Conservation (phyloP, 2,113 vertebrate genomes). For the Ictidomys tridecemlineatus region DNA sequence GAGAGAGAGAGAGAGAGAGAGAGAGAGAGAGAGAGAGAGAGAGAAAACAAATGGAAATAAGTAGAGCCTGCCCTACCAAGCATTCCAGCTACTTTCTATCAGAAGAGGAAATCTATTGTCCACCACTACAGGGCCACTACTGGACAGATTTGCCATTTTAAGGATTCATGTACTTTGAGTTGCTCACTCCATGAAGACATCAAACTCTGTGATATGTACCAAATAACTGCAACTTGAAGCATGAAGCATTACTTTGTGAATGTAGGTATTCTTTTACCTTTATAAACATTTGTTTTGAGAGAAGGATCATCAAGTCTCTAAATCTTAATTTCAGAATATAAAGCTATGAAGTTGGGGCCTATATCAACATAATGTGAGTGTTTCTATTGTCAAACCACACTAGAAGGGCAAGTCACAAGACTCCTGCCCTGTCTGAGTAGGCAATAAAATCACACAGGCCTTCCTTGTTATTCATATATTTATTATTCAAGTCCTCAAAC, state of each 20-base stretch:
- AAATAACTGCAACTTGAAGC: slow-evolving; percentile 1
- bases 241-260: not conserved
- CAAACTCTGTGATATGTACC: not conserved
- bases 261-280: not conserved
- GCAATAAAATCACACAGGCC: not conserved
- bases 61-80: not conserved
- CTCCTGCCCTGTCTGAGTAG: not conserved
- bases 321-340: not conserved
- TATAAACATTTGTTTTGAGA: slow-evolving; percentile 19
- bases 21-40: not conserved
- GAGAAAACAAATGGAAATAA: not conserved
- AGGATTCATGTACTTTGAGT: not conserved
- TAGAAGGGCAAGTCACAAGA: not conserved
- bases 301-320: not conserved
- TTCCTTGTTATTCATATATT: not conserved
- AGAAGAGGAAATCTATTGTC: not conserved
- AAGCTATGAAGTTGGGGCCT: not conserved
- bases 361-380: not conserved
- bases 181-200: not conserved
- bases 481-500: slow-evolving; percentile 5
- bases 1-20: not conserved
- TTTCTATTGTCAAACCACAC: slow-evolving; percentile 26
- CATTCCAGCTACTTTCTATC: not conserved
- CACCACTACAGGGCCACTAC: not conserved
- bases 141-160: not conserved